A percentile compares a stretch with the other conserved stretches of the same genome.
phyloP scores from a whole-genome alignment of 2,797 vertebrate genomes.

The Toxotes lorentzi region DNA sequence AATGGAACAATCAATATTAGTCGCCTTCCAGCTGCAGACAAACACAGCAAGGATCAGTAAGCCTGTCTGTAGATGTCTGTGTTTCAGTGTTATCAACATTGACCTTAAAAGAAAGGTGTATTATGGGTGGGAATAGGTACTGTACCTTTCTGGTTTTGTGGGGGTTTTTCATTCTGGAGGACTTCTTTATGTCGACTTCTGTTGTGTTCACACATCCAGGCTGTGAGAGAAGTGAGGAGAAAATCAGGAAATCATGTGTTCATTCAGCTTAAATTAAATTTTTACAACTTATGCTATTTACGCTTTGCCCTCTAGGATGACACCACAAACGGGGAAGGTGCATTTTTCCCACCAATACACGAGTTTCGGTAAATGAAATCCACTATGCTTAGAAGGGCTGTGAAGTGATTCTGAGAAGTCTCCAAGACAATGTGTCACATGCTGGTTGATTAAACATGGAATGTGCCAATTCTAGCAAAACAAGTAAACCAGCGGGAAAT shows the following conservation, averaged over 20 bases:
- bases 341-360: constrained; percentile 15
- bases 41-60: neutral
- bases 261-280: constrained; percentile 21
- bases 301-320: neutral
- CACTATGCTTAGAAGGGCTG: constrained; percentile 13
- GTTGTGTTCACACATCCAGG: constrained; percentile 99
- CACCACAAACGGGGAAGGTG: neutral
- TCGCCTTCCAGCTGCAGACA: constrained; percentile 9
- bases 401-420: constrained; percentile 43
- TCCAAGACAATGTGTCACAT: constrained; percentile 59
- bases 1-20: constrained; percentile 6
- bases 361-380: constrained; percentile 35
- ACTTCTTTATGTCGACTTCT: constrained; percentile 99
- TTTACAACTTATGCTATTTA: constrained; percentile 7
- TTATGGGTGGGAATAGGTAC: constrained; percentile 46
- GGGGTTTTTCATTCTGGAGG: constrained; percentile 98
- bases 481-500: constrained; percentile 65
- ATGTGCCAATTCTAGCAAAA: constrained; percentile 68
- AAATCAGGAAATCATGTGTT: neutral
- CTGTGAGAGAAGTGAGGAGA: constrained; percentile 72
- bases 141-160: constrained; percentile 97
- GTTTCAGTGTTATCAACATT: constrained; percentile 14
- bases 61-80: neutral
- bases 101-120: constrained; percentile 27
- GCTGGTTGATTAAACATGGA: constrained; percentile 71